Conservation (phyloP, 2,797 vertebrate genomes). For the Enteromius paludinosus region DNA sequence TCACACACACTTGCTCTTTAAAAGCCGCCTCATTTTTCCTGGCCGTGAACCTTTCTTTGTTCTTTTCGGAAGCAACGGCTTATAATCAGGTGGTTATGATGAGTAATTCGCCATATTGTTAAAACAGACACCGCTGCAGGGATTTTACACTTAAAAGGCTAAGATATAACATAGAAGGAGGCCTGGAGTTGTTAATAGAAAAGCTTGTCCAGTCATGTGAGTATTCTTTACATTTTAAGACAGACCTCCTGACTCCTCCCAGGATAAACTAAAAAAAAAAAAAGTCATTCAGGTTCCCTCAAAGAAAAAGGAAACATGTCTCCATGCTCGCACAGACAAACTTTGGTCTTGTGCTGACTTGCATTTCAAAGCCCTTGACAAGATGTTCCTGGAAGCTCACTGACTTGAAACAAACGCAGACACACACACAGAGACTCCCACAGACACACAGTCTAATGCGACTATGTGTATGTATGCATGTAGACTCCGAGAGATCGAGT, state of each 20-base stretch:
- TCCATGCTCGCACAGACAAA: conserved; percentile 73
- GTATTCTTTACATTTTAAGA: conserved; percentile 78
- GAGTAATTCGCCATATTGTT: conserved; percentile 77
- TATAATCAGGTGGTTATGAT: conserved; percentile 78
- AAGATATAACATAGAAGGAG: conserved; percentile 50
- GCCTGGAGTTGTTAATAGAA: conserved; percentile 69
- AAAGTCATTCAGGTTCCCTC: conserved; percentile 77
- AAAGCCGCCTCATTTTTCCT: conserved; percentile 66
- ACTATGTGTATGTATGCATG: neutral
- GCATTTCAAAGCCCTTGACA: conserved; percentile 75
- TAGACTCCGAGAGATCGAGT: conserved; percentile 46
- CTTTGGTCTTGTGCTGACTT: conserved; percentile 83
- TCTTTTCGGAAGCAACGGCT: conserved; percentile 76
- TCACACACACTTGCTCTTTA: conserved; percentile 56
- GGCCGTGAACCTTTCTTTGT: conserved; percentile 71
- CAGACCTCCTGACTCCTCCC: conserved; percentile 73
- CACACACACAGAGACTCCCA: conserved; percentile 36
- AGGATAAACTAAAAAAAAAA: conserved; percentile 73
- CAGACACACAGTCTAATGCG: conserved; percentile 26
- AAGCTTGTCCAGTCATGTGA: conserved; percentile 82
- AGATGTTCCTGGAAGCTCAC: conserved; percentile 79
- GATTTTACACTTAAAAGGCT: conserved; percentile 62
- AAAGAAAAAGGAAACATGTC: conserved; percentile 74
- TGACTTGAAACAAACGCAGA: conserved; percentile 59
- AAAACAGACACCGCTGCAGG: conserved; percentile 71